Base-by-base conservation (phyloP, 2,113 vertebrate species). In the Lophochroa leadbeateri region DNA sequence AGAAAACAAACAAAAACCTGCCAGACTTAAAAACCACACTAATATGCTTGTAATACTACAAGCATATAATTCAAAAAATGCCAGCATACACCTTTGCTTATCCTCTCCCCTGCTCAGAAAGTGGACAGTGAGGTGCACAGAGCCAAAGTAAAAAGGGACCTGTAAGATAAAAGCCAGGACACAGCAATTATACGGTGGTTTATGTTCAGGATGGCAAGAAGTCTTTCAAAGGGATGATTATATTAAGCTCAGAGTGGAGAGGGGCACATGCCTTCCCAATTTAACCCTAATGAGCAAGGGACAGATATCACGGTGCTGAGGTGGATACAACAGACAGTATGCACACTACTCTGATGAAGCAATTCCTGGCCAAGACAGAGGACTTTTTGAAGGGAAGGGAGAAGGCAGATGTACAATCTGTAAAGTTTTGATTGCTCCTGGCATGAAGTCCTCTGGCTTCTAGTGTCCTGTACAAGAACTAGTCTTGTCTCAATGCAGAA, bases 231-330 rank as follows among this genome's bases (percentile, higher is more conserved):
- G 10, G n/a, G 46, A 71, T 57, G 18, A 80, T 17, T 29, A 74
- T 16, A 35, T 37, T 52, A 55, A 46, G 4, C 5, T 53, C 50
- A 28, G 33, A 49, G 7, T 2, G 10, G 17, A 80, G 75, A 53
- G 24, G 18, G n/a, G 41, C 17, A 88, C 13, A 10, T 0, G 16
- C 9, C 14, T 69, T 86, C 50, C n/a, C 1, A 2, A 69, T 65
- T 82, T n/a, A 72, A 28, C 15, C 19, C n/a, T 50, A 55, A 37
- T 0, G 0, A 25, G 65, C 21, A 28, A 11, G 13, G 11, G 25
- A 53, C 15, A 55, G 65, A 55, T 18, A 55, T 10, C 33, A 43
- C 50, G n/a, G 16, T 46, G 28, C 31, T 0, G 1, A 81, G 25
- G 50, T 1, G 3, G 29, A 39, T 18, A 55, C 7, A 75, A 71